These are phyloP conservation scores for Corydoras sp. DNA, from an alignment of 2,113 vertebrate genomes.

Conservation along the genomic window DNA sequence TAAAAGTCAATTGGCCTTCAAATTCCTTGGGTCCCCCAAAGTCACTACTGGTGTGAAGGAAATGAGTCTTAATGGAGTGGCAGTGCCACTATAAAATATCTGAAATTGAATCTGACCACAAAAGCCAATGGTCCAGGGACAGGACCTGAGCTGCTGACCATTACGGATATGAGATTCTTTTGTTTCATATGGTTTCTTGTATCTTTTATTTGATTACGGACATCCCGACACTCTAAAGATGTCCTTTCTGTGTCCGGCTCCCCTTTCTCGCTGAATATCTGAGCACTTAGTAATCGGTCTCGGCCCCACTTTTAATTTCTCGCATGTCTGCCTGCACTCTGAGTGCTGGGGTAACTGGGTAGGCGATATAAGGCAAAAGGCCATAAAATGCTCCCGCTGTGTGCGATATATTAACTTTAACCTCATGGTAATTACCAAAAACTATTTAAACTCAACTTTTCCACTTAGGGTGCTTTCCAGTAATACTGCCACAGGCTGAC, in stretches of 20 bases:
- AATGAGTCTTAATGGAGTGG: conserved; percentile 57
- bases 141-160: conserved; percentile 56
- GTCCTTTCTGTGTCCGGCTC: conserved; percentile 41
- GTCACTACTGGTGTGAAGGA: conserved; percentile 52
- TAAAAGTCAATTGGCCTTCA: conserved; percentile 74
- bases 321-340: conserved; percentile 63
- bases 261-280: conserved; percentile 35
- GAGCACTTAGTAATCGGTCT: conserved; percentile 50
- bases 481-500: conserved; percentile 37
- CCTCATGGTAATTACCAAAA: conserved; percentile 61
- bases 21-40: conserved; percentile 66
- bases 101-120: conserved; percentile 69
- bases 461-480: conserved; percentile 44
- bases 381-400: conserved; percentile 63
- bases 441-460: conserved; percentile 58
- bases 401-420: conserved; percentile 57
- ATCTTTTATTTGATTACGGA: conserved; percentile 39
- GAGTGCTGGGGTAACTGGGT: conserved; percentile 60
- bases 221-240: conserved; percentile 22
- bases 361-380: conserved; percentile 59
- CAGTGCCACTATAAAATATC: conserved; percentile 51
- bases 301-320: conserved; percentile 60
- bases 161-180: conserved; percentile 55
- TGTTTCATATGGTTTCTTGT: conserved; percentile 26
- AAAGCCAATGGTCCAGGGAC: conserved; percentile 63